Evolutionary conservation across 2,888 invertebrate species (phyloP).

Genomic region (Seira musarum): DNA sequence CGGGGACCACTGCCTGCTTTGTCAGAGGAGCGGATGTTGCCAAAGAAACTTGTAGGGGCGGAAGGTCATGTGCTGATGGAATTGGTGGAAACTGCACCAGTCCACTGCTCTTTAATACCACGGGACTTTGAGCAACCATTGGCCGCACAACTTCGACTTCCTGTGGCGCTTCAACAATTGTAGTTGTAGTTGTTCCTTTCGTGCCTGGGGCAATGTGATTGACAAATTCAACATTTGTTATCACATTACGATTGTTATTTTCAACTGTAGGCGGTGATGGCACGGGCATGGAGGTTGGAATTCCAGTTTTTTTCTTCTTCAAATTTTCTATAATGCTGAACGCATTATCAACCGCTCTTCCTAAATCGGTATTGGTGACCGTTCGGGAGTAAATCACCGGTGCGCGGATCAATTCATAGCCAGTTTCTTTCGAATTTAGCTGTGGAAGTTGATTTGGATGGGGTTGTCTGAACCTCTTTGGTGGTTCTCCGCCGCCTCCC

Average conservation of each 20-base stretch:
- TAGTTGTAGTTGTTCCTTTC: slow-evolving; percentile 35
- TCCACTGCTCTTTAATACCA: not conserved
- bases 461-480: slow-evolving; percentile 3
- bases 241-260: not conserved
- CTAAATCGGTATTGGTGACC: slow-evolving; percentile 41
- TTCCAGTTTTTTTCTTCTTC: slow-evolving; percentile 31
- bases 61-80: slow-evolving; percentile 26
- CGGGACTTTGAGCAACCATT: slow-evolving; percentile 5
- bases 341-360: slow-evolving; percentile 34
- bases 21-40: slow-evolving; percentile 5
- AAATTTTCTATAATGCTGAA: slow-evolving; percentile 39
- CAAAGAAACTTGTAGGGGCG: not conserved
- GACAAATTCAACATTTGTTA: slow-evolving; percentile 33
- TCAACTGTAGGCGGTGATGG: slow-evolving; percentile 18
- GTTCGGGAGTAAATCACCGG: slow-evolving; percentile 50
- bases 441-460: slow-evolving; percentile 25
- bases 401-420: slow-evolving; percentile 40
- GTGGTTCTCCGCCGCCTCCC: not conserved
- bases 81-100: slow-evolving; percentile 23
- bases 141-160: not conserved
- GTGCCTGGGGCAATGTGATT: slow-evolving; percentile 13
- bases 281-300: no score
- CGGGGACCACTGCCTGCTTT: not conserved
- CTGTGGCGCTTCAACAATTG: slow-evolving; percentile 47
- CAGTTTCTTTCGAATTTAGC: slow-evolving; percentile 14